Percentiles rank a stretch among this genome's conserved stretches.
Evolutionary conservation across 2,797 vertebrate genomes (phyloP).

Genomic region (Chaunax sp.): DNA sequence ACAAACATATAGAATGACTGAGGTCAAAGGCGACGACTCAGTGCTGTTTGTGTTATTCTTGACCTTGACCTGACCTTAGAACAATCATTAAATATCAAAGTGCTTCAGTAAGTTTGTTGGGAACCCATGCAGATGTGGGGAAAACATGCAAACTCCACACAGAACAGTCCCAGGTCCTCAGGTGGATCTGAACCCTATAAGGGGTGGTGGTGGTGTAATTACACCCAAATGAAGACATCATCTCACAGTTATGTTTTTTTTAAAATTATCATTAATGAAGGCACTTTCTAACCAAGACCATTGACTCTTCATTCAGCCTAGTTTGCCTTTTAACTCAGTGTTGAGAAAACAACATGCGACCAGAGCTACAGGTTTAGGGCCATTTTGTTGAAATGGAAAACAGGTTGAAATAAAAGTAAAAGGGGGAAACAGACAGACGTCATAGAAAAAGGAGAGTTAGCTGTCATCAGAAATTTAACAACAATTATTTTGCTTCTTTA

Average conservation of each 20-base stretch:
- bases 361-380: slow-evolving; percentile 3
- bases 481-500: neutral
- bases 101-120: no score
- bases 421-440: neutral
- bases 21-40: neutral
- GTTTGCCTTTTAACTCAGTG: neutral
- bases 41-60: neutral
- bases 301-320: slow-evolving; percentile 3
- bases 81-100: no score
- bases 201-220: no score
- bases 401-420: slow-evolving; percentile 20
- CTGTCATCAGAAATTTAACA: neutral
- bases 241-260: slow-evolving; percentile 1
- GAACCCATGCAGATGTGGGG: no score
- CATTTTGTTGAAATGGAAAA: no score
- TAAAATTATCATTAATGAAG: slow-evolving; percentile 4
- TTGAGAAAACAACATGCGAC: neutral
- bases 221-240: slow-evolving; percentile 10
- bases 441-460: neutral
- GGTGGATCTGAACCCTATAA: no score
- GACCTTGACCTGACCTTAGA: neutral
- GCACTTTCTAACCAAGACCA: neutral
- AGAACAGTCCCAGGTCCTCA: no score
- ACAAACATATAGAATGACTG: neutral
- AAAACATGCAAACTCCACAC: no score